Conservation (phyloP, 2,797 vertebrate species). For the Tamandua tetradactyla region DNA sequence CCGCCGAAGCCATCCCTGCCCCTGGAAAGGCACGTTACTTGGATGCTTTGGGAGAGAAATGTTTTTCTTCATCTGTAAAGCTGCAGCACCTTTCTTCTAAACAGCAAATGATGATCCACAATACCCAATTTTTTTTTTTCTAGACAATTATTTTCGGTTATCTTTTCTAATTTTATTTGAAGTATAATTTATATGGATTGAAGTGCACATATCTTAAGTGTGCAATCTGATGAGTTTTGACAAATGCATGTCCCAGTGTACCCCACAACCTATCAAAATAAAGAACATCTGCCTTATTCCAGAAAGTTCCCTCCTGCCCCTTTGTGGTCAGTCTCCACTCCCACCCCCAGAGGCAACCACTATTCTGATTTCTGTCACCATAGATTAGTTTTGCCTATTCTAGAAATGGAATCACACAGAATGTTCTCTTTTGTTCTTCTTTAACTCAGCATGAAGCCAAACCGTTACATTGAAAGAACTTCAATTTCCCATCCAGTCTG, state of each 20-base stretch:
- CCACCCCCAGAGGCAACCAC: background rate
- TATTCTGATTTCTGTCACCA: background rate
- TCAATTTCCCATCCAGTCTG: background rate
- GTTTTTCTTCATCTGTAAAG: background rate
- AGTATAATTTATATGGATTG: background rate
- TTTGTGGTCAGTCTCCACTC: too few species aligned
- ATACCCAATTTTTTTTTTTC: background rate
- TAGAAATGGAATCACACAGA: constrained; percentile 3
- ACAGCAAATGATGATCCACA: background rate
- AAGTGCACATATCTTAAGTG: background rate
- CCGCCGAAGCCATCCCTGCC: background rate
- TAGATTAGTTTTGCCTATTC: background rate
- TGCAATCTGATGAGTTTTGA: background rate
- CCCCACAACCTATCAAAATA: background rate
- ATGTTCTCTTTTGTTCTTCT: constrained; percentile 4
- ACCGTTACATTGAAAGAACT: constrained; percentile 54
- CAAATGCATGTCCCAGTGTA: background rate
- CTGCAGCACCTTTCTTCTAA: background rate
- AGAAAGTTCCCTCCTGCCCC: background rate
- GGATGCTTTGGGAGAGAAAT: background rate
- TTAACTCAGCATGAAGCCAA: constrained; percentile 50
- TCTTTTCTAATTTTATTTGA: background rate
- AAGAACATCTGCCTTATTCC: rapidly evolving
- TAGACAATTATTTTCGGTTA: background rate
- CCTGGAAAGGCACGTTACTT: too few species aligned